Evolutionary conservation across 2,113 vertebrate species (phyloP).

Genomic region (Rissa tridactyla): DNA sequence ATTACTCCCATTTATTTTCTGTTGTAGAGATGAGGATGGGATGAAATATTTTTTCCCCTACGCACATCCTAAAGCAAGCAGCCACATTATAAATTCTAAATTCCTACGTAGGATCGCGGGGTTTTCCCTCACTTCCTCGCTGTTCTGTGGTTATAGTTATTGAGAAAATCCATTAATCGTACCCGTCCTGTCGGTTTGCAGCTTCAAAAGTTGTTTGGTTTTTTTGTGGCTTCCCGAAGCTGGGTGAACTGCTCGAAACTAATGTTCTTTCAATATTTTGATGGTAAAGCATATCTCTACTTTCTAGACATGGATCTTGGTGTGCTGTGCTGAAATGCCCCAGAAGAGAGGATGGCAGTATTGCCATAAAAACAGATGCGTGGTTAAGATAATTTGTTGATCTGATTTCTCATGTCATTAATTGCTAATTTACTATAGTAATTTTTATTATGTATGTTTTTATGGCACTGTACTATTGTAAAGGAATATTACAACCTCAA

Average conservation of each 20-base stretch:
- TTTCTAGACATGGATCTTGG: not conserved
- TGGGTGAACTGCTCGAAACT: not conserved
- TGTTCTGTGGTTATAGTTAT: not conserved
- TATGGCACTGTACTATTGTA: not conserved
- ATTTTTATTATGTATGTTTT: not conserved
- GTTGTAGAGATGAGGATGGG: not conserved
- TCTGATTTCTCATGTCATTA: not conserved
- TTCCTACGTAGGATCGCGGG: not conserved
- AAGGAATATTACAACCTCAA: not conserved
- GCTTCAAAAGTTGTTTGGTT: not conserved
- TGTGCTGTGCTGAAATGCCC: not conserved
- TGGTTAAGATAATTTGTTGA: not conserved
- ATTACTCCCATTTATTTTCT: not conserved
- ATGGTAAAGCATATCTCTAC: not conserved
- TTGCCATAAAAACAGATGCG: not conserved
- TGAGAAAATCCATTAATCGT: not conserved
- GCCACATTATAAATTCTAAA: not conserved
- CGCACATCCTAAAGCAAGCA: not conserved
- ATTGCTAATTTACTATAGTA: not conserved
- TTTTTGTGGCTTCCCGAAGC: not conserved
- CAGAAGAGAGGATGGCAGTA: not conserved
- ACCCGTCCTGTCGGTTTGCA: not conserved
- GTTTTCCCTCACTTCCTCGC: not conserved
- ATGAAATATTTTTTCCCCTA: not conserved
- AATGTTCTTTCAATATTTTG: not conserved